phyloP scores from a whole-genome alignment of 2,888 invertebrate species.

The Tenthredo notha region DNA sequence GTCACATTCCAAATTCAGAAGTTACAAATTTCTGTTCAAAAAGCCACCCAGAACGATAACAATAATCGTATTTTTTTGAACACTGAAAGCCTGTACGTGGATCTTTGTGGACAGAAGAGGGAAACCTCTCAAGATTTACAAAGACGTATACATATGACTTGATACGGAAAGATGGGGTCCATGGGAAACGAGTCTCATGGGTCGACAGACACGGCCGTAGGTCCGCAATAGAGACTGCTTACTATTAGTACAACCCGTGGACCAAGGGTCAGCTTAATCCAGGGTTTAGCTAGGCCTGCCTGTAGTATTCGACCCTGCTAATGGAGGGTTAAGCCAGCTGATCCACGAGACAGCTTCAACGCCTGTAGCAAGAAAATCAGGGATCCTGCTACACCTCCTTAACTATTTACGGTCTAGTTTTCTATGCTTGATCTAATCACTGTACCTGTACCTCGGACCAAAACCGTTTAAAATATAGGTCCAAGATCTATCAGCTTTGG shows the following conservation, averaged over 20 bases:
- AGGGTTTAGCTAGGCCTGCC: conserved; percentile 62
- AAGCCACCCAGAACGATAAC: not conserved
- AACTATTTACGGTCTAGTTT: conserved; percentile 34
- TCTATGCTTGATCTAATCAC: conserved; percentile 7
- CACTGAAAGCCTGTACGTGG: not conserved
- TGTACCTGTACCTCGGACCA: not conserved
- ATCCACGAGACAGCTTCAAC: conserved; percentile 59
- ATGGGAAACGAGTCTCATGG: conserved; percentile 44
- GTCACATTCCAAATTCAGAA: not conserved
- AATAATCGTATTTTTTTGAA: not conserved
- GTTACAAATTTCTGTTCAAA: not conserved
- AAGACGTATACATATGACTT: conserved; percentile 24
- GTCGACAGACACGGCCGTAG: conserved; percentile 49
- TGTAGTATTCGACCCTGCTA: conserved; percentile 64
- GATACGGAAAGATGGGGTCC: conserved; percentile 38
- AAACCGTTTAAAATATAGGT: not conserved
- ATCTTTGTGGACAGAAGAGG: conserved; percentile 6
- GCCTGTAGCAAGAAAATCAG: conserved; percentile 48
- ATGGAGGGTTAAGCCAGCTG: conserved; percentile 71
- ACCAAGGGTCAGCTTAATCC: conserved; percentile 58
- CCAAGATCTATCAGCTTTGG: not conserved
- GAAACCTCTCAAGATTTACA: conserved; percentile 31
- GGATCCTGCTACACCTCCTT: conserved; percentile 33
- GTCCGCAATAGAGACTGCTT: conserved; percentile 55
- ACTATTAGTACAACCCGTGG: conserved; percentile 58